Base-by-base conservation (phyloP, 1,140 invertebrate species). In the Goniozus legneri region DNA sequence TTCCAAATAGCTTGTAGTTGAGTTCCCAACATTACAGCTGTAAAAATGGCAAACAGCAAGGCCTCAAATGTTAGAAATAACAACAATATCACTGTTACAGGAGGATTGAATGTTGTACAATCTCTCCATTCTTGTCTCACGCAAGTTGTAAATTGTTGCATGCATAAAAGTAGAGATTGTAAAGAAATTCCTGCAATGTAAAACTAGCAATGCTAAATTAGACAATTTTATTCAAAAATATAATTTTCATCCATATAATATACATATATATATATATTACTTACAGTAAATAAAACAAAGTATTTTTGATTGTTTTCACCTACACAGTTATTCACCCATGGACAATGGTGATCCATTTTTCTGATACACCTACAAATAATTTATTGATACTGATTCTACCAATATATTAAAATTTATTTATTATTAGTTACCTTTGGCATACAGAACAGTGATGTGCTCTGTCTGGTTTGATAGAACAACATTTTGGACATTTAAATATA, bases 311-410 rank as follows among this genome's bases (percentile, higher is more conserved):
- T 99, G 66, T 92, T 95, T 78, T 98, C 95, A 4, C 97, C 97
- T 3, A 99, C 95, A 79, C 97, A 99, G 73, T 99, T 99, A 68
- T 99, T 99, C 0, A 99, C 91, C 92, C 93, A 97, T 1, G 94
- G 95, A 77, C 95, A 98, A 71, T 98, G 97, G 75, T 99, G 97
- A 74, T 99, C 97, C 97, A 99, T 99, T 80, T 98, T 98, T 47
- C 89, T 80, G 54, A 98, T 95, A 71, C 95, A 98, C 58, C 87
- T 81, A 32, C 0, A 56, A 47, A 39, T 21, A 35, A 21, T 10
- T 40, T 22, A n/a, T 40, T 13, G 19, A 21, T 22, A 24, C 20
- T 40, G 15, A 8, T 40, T 24, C 6, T 19, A 8, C 2, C 10
- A 41, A 38, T 13, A 44, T 16, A 32, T 34, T 44, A 14, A 38